Evolutionary conservation across 2,888 invertebrate species (phyloP).

Genomic region (Platypus cylindrus): DNA sequence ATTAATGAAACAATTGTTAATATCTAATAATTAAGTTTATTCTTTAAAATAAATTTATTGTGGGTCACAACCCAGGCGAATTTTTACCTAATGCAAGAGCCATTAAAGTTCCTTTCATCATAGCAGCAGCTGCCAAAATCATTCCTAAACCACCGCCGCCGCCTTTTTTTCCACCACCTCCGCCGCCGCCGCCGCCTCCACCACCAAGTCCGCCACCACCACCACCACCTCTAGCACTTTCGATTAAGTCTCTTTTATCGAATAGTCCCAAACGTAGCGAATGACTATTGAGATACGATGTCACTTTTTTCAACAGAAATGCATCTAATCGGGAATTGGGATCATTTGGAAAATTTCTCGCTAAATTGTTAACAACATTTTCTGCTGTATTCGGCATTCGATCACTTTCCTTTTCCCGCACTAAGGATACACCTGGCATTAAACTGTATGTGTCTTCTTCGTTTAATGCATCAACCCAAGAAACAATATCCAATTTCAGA

Average conservation of each 20-base stretch:
- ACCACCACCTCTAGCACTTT: constrained; percentile 28
- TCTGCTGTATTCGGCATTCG: constrained; percentile 46
- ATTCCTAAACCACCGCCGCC: constrained; percentile 35
- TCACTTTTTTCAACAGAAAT: constrained; percentile 57
- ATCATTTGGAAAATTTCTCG: constrained; percentile 61
- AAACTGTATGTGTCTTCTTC: constrained; percentile 57
- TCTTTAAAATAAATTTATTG: not conserved
- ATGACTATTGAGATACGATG: constrained; percentile 59
- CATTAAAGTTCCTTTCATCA: constrained; percentile 56
- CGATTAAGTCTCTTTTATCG: constrained; percentile 47
- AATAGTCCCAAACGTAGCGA: constrained; percentile 56
- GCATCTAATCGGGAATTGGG: constrained; percentile 65
- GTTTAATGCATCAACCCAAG: constrained; percentile 60
- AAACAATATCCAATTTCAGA: constrained; percentile 63
- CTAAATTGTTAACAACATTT: constrained; percentile 55
- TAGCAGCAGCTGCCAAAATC: constrained; percentile 39
- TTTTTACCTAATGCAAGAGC: constrained; percentile 42
- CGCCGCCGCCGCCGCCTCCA: constrained; percentile 33
- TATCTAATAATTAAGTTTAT: not conserved
- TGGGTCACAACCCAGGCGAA: not conserved
- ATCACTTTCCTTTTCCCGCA: constrained; percentile 45
- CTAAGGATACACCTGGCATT: constrained; percentile 60
- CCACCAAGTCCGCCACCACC: constrained; percentile 28
- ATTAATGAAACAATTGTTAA: too few relatives aligned
- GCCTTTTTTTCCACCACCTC: constrained; percentile 41